These are phyloP conservation scores for Todus mexicanus DNA, from an alignment of 2,797 vertebrate genomes.

Conservation along the genomic window DNA sequence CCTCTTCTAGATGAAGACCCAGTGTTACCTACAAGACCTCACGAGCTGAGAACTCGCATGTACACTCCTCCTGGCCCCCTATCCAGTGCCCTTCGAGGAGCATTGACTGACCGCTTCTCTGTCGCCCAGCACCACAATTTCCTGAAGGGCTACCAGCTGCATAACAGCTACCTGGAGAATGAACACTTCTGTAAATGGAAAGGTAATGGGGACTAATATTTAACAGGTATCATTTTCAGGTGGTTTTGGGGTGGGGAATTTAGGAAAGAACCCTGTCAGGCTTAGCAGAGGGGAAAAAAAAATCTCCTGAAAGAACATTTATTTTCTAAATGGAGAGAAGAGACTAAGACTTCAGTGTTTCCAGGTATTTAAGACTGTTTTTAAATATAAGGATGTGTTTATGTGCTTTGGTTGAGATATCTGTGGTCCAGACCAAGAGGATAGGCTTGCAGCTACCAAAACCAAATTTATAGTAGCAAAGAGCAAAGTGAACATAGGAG, in stretches of 20 bases:
- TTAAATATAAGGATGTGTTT: background rate
- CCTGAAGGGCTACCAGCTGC: conserved; percentile 80
- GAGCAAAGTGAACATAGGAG: background rate
- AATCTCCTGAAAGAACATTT: background rate
- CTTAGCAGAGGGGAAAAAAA: background rate
- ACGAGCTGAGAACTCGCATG: conserved; percentile 62
- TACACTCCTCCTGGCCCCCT: conserved; percentile 63
- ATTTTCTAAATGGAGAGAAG: background rate
- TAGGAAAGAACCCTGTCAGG: background rate
- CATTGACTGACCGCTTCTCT: conserved; percentile 70
- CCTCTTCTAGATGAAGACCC: conserved; percentile 71
- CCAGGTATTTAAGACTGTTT: background rate
- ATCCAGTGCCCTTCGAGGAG: conserved; percentile 63
- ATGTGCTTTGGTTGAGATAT: background rate
- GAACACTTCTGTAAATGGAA: conserved; percentile 76
- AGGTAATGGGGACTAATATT: conserved; percentile 60
- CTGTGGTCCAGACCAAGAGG: background rate
- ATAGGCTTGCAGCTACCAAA: background rate
- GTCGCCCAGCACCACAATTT: conserved; percentile 84
- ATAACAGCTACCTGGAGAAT: conserved; percentile 74
- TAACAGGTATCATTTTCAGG: background rate
- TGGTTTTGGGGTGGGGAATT: background rate
- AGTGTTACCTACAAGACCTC: conserved; percentile 59
- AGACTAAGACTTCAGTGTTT: background rate
- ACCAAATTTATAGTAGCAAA: background rate